phyloP scores from a whole-genome alignment of 1,140 invertebrate species.

The Drosophila subpulchrella region DNA sequence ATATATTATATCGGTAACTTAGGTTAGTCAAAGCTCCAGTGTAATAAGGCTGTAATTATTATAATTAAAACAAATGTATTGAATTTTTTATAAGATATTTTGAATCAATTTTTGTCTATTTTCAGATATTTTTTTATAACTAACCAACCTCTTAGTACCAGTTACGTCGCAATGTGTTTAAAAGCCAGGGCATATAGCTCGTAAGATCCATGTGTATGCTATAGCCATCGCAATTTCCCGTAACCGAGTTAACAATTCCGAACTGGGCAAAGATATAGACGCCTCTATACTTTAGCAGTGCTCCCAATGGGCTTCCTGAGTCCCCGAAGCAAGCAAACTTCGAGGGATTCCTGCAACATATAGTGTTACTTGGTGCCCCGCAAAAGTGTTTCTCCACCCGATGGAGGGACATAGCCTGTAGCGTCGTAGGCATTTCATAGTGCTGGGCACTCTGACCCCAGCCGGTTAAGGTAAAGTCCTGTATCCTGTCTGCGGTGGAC shows the following conservation, averaged over 20 bases:
- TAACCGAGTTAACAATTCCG: not conserved
- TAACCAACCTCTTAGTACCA: not conserved
- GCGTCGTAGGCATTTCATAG: slow-evolving; percentile 1
- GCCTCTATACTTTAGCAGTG: not conserved
- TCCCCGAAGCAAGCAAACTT: slow-evolving; percentile 10
- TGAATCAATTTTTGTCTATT: too few relatives aligned
- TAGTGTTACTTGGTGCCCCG: not conserved
- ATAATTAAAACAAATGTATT: too few relatives aligned
- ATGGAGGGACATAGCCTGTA: not conserved
- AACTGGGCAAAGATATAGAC: slow-evolving; percentile 1
- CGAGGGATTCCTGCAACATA: slow-evolving; percentile 1
- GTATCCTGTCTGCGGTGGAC: not conserved
- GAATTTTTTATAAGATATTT: too few relatives aligned
- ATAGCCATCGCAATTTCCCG: slow-evolving; percentile 10
- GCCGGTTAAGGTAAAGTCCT: slow-evolving; percentile 4
- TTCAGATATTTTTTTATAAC: too few relatives aligned
- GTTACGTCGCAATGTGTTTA: not conserved
- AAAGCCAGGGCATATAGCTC: slow-evolving; percentile 2
- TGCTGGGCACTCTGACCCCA: slow-evolving; percentile 5
- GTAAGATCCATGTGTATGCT: slow-evolving; percentile 4
- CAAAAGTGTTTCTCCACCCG: not conserved
- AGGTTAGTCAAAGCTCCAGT: too few relatives aligned
- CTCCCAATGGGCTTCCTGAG: slow-evolving; percentile 9
- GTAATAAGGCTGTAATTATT: too few relatives aligned
- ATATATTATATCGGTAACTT: too few relatives aligned